Percentiles rank a stretch among this genome's conserved stretches.
Conservation (phyloP, 2,113 vertebrate species). For the Oryzias woworae region DNA sequence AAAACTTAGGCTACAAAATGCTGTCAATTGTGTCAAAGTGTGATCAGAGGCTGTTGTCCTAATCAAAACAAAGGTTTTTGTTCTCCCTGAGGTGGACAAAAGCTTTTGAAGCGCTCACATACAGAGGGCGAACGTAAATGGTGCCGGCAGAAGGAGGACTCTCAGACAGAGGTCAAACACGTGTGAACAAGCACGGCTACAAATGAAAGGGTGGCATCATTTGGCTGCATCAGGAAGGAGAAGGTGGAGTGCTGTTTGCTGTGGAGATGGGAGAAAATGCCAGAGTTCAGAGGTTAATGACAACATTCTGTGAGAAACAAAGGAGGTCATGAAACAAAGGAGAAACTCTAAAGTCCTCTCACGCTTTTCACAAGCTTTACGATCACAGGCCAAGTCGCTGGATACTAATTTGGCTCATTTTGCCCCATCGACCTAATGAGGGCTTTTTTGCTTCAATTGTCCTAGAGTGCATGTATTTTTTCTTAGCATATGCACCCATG, state of each 20-base stretch:
- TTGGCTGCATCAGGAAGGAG: conserved; percentile 18
- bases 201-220: conserved; percentile 35
- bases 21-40: too few relatives aligned
- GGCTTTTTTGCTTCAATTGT: conserved; percentile 36
- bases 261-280: conserved; percentile 45
- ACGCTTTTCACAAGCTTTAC: conserved; percentile 38
- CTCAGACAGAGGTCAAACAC: conserved; percentile 24
- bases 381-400: conserved; percentile 55
- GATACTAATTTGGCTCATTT: conserved; percentile 69
- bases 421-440: conserved; percentile 55
- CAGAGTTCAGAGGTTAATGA: conserved; percentile 68
- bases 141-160: conserved; percentile 15
- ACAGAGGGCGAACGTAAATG: conserved; percentile 13
- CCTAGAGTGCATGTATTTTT: too few relatives aligned
- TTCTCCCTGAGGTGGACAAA: background rate
- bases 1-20: too few relatives aligned
- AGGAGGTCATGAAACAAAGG: conserved; percentile 24
- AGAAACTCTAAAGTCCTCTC: conserved; percentile 32
- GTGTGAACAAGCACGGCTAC: conserved; percentile 35
- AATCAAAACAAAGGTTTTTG: too few relatives aligned
- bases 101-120: conserved; percentile 11
- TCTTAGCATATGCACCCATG: too few relatives aligned
- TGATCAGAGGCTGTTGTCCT: background rate
- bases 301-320: conserved; percentile 51
- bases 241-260: conserved; percentile 27